phyloP scores from a whole-genome alignment of 2,888 invertebrate genomes.

The Hedychridium roseum region DNA sequence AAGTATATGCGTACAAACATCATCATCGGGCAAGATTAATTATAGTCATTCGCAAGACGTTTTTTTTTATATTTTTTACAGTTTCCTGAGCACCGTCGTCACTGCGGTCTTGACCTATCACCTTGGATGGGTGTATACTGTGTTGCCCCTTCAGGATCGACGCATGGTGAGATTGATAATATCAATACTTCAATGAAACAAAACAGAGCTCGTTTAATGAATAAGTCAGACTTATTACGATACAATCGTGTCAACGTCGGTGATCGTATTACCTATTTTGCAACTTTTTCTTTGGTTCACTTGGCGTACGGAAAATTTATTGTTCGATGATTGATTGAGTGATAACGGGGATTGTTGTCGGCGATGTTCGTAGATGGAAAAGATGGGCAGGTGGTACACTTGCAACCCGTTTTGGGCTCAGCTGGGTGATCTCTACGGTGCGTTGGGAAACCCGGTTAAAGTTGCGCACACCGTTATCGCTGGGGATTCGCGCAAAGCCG shows the following conservation, averaged over 20 bases:
- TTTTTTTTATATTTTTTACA: constrained; percentile 61
- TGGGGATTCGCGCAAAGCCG: constrained; percentile 70
- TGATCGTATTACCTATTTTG: not conserved
- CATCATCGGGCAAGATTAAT: too few relatives aligned
- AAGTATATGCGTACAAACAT: too few relatives aligned
- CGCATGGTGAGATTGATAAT: constrained; percentile 52
- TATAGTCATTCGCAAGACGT: not conserved
- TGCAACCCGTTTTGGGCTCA: constrained; percentile 94
- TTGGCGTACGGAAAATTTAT: too few relatives aligned
- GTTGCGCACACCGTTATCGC: constrained; percentile 83
- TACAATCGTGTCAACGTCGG: too few relatives aligned
- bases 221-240: too few relatives aligned
- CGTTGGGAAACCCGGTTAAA: constrained; percentile 79
- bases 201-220: too few relatives aligned
- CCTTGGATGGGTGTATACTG: constrained; percentile 89
- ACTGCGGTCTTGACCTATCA: constrained; percentile 91
- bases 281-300: not conserved
- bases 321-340: too few relatives aligned
- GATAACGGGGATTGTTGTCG: too few relatives aligned
- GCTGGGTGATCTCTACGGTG: constrained; percentile 85
- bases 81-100: constrained; percentile 88
- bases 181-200: too few relatives aligned
- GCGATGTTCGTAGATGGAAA: constrained; percentile 58
- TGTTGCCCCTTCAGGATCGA: constrained; percentile 58
- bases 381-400: constrained; percentile 72